Base-by-base conservation (phyloP, 1,140 invertebrate species). In the Cyclina sinensis region DNA sequence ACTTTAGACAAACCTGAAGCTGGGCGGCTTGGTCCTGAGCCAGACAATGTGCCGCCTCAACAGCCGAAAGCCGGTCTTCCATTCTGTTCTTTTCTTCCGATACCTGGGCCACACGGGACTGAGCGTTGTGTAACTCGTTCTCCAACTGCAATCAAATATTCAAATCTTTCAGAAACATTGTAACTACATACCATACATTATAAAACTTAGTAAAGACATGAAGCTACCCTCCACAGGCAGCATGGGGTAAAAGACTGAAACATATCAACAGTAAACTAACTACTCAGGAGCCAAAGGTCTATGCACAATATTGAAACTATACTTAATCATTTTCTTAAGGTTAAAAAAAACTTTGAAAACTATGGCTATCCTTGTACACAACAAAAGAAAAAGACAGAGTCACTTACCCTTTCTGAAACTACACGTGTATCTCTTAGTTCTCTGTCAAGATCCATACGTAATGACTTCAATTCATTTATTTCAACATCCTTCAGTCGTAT, bases 401-500 rank as follows among this genome's bases (percentile, higher is more conserved):
- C 35, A 73, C 90, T 68, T 86, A 94, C 94, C 92, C 92, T 92
- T 48, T 95, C 94, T 32, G 92, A 90, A 12, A 94, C 90, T 24
- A 91, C 91, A 11, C 94, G 89, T 9, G 91, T 85, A 81, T 94
- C 94, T 80, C 93, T 89, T 4, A 95, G 86, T 35, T 94, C 94
- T 70, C 91, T 91, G 51, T 94, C 94, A 51, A 95, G 83, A 54
- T 95, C 94, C 91, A 94, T 93, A 27, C 93, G 82, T 4, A 93
- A 82, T 48, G 94, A 94, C 68, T 94, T 94, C 30, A 95, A 88
- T 76, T 95, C 94, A 89, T 95, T 95, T 3, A 95, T 92, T 88
- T 95, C 94, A 24, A 94, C 92, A 80, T 95, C 94, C 79, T 94
- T 95, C 59, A 95, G 88, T 79, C 94, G 76, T 5, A 95, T 86